Conservation (phyloP, 2,888 invertebrate species). For the Pseudococcus jackbeardsleyi region DNA sequence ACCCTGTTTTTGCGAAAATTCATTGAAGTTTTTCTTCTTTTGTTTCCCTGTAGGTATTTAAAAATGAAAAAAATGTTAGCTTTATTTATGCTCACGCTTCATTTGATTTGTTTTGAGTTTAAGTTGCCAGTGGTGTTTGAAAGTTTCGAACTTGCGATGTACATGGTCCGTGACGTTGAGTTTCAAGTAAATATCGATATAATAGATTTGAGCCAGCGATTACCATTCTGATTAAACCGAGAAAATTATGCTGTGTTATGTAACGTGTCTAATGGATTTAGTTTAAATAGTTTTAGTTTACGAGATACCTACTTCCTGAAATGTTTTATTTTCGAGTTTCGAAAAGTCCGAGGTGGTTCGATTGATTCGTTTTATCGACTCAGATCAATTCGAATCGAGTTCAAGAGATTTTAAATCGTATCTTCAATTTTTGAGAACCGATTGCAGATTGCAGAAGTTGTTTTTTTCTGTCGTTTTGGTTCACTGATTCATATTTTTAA, state of each 20-base stretch:
- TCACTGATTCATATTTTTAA: no score
- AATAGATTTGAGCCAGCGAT: not conserved
- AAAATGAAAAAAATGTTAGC: not conserved
- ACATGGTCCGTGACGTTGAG: not conserved
- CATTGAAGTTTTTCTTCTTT: not conserved
- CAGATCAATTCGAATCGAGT: not conserved
- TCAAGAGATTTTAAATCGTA: not conserved
- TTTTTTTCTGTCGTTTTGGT: no score
- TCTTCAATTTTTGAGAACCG: not conserved
- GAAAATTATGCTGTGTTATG: not conserved
- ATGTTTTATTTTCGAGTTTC: not conserved
- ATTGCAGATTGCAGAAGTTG: no score
- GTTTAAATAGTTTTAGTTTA: not conserved
- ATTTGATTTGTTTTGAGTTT: not conserved
- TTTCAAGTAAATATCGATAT: constrained; percentile 11
- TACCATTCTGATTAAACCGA: not conserved
- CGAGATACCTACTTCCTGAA: not conserved
- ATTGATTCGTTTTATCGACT: not conserved
- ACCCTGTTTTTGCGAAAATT: not conserved
- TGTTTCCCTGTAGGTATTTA: not conserved
- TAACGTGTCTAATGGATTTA: constrained; percentile 19
- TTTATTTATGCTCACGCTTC: not conserved
- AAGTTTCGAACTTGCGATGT: not conserved
- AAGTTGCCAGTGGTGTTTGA: not conserved
- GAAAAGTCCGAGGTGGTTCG: not conserved